phyloP scores from a whole-genome alignment of 1,140 invertebrate species.

The Brachionus plicatilis region DNA sequence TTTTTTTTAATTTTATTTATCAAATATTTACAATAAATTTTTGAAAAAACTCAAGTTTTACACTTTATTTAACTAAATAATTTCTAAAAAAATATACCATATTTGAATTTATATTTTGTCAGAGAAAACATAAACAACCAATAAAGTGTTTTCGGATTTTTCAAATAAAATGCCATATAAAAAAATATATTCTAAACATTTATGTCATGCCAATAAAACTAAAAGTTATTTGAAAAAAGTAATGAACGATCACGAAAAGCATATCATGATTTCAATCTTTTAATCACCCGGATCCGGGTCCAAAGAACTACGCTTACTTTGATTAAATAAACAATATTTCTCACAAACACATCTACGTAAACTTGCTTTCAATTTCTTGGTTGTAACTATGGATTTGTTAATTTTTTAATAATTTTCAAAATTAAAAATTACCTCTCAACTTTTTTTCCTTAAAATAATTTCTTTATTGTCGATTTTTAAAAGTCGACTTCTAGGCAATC shows the following conservation, averaged over 20 bases:
- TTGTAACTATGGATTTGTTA: constrained; percentile 34
- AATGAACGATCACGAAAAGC: neutral
- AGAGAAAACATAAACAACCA: neutral
- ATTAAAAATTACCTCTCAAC: constrained; percentile 14
- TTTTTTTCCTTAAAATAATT: constrained; percentile 10
- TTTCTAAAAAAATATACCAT: neutral
- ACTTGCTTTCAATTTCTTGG: constrained; percentile 8
- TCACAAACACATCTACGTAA: neutral
- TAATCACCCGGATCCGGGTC: neutral
- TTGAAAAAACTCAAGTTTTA: neutral
- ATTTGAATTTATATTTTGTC: neutral
- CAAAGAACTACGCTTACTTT: neutral
- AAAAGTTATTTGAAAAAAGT: neutral
- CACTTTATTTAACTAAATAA: neutral
- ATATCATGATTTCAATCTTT: constrained; percentile 2
- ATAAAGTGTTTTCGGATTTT: neutral
- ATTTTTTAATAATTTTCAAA: neutral
- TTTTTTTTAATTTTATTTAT: constrained; percentile 2
- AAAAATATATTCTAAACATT: neutral
- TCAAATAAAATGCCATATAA: neutral
- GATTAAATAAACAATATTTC: neutral
- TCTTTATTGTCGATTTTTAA: neutral
- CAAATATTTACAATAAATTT: constrained; percentile 25
- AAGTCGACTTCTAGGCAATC: neutral
- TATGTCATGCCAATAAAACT: neutral